Conservation (phyloP, 1,140 invertebrate genomes). For the Drosophila kurseongensis region DNA sequence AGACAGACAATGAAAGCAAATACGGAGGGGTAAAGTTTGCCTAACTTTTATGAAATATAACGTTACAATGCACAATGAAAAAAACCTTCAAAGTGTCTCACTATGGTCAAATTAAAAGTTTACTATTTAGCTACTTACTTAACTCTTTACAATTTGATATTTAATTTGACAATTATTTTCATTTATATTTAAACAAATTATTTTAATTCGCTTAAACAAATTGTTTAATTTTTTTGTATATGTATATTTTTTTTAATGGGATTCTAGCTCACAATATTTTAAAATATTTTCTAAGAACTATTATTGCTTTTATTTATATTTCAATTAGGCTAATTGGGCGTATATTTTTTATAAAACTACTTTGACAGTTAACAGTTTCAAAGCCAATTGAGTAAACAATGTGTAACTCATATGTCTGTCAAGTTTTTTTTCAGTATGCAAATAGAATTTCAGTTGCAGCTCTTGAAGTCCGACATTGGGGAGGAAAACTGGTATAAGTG, state of each 20-base stretch:
- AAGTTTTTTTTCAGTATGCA: conserved; percentile 38
- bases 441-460: conserved; percentile 76
- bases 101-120: too few species aligned
- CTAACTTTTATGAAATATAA: conserved; percentile 74
- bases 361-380: not conserved
- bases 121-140: too few species aligned
- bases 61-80: conserved; percentile 53
- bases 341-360: not conserved
- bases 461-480: conserved; percentile 23
- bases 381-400: not conserved
- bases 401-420: not conserved
- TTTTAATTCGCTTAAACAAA: too few species aligned
- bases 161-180: too few species aligned
- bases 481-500: conserved; percentile 54
- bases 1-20: conserved; percentile 19
- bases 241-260: too few species aligned
- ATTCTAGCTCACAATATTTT: too few species aligned
- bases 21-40: conserved; percentile 2
- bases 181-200: too few species aligned
- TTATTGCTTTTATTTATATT: not conserved
- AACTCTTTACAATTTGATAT: too few species aligned
- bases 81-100: not conserved
- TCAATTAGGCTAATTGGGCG: too few species aligned
- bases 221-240: too few species aligned
- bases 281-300: not conserved